These are phyloP conservation scores for Carollia perspicillata DNA, from an alignment of 2,113 vertebrate species.

Conservation along the genomic window DNA sequence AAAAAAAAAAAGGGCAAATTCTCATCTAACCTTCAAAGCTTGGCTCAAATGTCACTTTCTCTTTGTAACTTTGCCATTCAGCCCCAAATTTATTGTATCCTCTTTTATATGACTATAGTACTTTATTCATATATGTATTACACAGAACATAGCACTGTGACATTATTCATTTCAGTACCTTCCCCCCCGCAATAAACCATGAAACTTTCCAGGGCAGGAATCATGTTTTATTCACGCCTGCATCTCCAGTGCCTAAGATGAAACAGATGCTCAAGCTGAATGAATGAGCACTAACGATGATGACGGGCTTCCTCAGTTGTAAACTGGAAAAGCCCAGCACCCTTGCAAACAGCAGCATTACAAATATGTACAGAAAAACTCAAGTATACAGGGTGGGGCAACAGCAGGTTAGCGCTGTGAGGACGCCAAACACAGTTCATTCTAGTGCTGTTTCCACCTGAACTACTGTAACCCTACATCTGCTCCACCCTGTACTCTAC, in stretches of 20 bases:
- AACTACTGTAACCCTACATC: background rate
- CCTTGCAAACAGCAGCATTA: background rate
- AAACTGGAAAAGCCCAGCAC: constrained; percentile 12
- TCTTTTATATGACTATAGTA: background rate
- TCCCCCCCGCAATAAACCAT: background rate
- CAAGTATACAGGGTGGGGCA: background rate
- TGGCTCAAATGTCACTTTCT: background rate
- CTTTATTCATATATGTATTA: constrained; percentile 15
- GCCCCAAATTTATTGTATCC: background rate
- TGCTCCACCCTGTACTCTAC: background rate
- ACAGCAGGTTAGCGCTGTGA: background rate
- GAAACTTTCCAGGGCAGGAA: constrained; percentile 32
- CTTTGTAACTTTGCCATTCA: background rate
- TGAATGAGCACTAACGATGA: constrained; percentile 60
- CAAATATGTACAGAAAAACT: constrained; percentile 18
- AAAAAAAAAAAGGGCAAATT: background rate
- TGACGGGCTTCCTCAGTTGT: constrained; percentile 44
- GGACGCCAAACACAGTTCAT: background rate
- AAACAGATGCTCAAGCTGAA: constrained; percentile 51
- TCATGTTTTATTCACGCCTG: constrained; percentile 65
- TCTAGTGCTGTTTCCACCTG: background rate
- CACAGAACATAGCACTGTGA: background rate
- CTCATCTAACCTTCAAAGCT: background rate
- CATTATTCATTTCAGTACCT: constrained; percentile 17
- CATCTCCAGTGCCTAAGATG: background rate